Percentiles rank a stretch among this genome's conserved stretches.
Evolutionary conservation across 2,113 vertebrate genomes (phyloP).

Genomic region (Anguilla japonica): DNA sequence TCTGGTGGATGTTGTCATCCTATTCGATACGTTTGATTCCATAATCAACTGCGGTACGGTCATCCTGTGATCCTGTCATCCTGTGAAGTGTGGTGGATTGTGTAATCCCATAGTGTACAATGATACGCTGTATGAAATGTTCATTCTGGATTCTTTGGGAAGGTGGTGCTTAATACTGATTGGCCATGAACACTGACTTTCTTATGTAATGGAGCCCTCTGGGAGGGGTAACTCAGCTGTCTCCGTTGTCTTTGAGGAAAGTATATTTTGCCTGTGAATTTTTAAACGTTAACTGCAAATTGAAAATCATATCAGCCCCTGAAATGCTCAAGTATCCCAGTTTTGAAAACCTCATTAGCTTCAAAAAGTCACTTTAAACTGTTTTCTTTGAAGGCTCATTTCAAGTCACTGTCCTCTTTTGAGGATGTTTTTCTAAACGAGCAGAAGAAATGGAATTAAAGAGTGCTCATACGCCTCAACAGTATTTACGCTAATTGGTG

Average conservation of each 20-base stretch:
- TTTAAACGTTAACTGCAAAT: background rate
- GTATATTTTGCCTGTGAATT: background rate
- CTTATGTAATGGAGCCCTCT: background rate
- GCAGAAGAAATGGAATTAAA: background rate
- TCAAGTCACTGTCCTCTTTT: background rate
- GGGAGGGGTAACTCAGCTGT: background rate
- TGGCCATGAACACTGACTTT: background rate
- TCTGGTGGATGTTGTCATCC: background rate
- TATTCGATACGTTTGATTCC: background rate
- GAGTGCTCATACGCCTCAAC: background rate
- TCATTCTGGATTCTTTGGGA: background rate
- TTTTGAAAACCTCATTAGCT: slow-evolving; percentile 11
- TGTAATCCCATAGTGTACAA: background rate
- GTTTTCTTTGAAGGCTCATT: slow-evolving; percentile 18
- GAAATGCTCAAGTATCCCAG: background rate
- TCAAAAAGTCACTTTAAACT: background rate
- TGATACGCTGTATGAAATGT: background rate
- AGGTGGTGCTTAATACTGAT: background rate
- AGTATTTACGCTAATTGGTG: slow-evolving; percentile 10
- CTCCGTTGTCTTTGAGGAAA: background rate
- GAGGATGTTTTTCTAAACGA: slow-evolving; percentile 5
- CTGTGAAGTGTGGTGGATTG: background rate
- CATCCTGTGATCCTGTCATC: background rate
- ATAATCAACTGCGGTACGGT: background rate
- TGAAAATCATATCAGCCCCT: slow-evolving; percentile 3